phyloP scores from a whole-genome alignment of 92 coral and sea anemone genomes.

The Porites cylindrica region DNA sequence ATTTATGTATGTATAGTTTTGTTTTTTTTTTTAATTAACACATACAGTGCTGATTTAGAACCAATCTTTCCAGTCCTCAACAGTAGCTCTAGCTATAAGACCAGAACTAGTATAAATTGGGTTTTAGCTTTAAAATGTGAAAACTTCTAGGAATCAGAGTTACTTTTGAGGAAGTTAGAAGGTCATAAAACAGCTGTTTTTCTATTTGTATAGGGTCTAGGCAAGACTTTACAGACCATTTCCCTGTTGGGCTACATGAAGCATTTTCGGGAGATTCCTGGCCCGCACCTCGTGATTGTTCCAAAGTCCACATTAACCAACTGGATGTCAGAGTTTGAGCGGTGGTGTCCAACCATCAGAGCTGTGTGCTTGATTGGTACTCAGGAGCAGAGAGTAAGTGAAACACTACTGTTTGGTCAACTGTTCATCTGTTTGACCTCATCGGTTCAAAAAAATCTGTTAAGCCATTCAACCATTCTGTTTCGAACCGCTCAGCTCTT shows the following conservation, averaged over 20 bases:
- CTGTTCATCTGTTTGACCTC: no score
- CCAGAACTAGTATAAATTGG: no score
- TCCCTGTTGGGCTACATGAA: conserved; percentile 98
- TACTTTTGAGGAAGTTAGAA: no score
- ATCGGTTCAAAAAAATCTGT: no score
- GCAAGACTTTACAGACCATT: conserved; percentile 97
- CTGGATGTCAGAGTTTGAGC: conserved; percentile 97
- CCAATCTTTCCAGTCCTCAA: neutral
- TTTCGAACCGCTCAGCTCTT: no score
- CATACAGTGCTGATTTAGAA: no score
- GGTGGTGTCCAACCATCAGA: conserved; percentile 96
- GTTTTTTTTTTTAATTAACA: no score
- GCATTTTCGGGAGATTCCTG: conserved; percentile 91
- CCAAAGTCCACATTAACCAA: conserved; percentile 97
- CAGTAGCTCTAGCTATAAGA: neutral
- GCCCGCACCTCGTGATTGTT: conserved; percentile 93
- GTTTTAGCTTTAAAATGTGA: no score
- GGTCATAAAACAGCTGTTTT: no score
- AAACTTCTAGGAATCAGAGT: no score
- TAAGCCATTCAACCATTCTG: no score
- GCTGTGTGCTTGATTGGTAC: conserved; percentile 97
- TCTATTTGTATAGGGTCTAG: conserved; percentile 83
- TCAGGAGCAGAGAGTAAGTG: conserved; percentile 92
- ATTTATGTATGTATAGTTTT: no score
- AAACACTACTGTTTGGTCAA: neutral